These are phyloP conservation scores for Xestoiulus laeticollis DNA, from an alignment of 2,888 invertebrate genomes.

Conservation along the genomic window DNA sequence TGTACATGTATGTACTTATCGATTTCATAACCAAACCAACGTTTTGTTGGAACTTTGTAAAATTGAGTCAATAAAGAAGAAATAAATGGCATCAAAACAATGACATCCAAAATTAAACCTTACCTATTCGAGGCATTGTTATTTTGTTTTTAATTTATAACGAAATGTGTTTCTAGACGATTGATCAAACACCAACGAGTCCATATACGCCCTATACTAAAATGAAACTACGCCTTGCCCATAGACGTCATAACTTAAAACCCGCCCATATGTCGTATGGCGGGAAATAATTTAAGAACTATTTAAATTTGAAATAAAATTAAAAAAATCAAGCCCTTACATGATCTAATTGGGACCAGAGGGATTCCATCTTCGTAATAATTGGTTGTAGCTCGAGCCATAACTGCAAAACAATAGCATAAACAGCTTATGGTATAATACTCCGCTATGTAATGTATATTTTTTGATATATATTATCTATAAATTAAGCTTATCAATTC, in stretches of 20 bases:
- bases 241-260: neutral
- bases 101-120: neutral
- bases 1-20: no score
- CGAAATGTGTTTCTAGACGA: neutral
- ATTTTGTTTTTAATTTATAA: neutral
- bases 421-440: neutral
- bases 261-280: neutral
- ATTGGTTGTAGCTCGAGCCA: neutral
- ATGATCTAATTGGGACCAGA: conserved; percentile 8
- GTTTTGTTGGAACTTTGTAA: no score
- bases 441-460: neutral
- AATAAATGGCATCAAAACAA: no score
- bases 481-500: neutral
- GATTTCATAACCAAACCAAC: no score
- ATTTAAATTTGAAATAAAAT: no score
- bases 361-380: neutral
- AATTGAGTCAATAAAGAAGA: no score
- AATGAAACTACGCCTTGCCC: neutral
- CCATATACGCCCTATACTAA: neutral
- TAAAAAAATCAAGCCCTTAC: neutral
- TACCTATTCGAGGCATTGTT: neutral
- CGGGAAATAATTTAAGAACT: neutral
- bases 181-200: neutral
- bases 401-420: neutral
- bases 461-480: neutral